A percentile compares a stretch with the other conserved stretches of the same genome.
These are phyloP conservation scores for Synergus laeviventris DNA, from an alignment of 2,888 invertebrate genomes.

Conservation along the genomic window DNA sequence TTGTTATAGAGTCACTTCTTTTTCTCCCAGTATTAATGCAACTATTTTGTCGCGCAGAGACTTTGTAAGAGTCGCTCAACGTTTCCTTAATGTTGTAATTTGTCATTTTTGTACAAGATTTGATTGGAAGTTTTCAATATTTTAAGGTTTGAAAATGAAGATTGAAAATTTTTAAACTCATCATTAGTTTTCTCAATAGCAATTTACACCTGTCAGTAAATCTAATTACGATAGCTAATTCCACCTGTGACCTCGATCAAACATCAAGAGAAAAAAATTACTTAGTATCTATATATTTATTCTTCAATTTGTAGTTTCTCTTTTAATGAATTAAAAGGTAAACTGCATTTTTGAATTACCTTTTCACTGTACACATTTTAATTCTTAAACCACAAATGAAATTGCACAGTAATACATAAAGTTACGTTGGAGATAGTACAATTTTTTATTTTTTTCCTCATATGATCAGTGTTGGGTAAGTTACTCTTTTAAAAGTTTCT, in stretches of 20 bases:
- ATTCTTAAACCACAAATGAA: too few relatives aligned
- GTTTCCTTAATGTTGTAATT: not conserved
- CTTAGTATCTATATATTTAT: not conserved
- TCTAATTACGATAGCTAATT: not conserved
- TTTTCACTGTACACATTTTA: too few relatives aligned
- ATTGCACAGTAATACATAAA: too few relatives aligned
- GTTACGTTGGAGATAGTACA: too few relatives aligned
- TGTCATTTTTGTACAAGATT: not conserved
- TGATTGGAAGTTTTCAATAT: not conserved
- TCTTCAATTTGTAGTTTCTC: not conserved
- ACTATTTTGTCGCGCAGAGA: not conserved
- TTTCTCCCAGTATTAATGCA: not conserved
- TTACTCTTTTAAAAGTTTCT: too few relatives aligned
- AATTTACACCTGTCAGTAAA: slow-evolving; percentile 4
- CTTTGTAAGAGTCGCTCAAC: not conserved
- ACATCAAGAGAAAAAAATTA: not conserved
- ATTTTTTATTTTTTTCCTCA: too few relatives aligned
- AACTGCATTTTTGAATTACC: not conserved
- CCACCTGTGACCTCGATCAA: not conserved
- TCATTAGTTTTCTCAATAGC: not conserved
- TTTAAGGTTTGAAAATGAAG: not conserved
- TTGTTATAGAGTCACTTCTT: not conserved
- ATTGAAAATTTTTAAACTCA: not conserved
- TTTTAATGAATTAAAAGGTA: not conserved
- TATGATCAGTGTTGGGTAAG: too few relatives aligned